Evolutionary conservation across 2,888 invertebrate genomes (phyloP).

Genomic region (Fissipunctia ypsillon): DNA sequence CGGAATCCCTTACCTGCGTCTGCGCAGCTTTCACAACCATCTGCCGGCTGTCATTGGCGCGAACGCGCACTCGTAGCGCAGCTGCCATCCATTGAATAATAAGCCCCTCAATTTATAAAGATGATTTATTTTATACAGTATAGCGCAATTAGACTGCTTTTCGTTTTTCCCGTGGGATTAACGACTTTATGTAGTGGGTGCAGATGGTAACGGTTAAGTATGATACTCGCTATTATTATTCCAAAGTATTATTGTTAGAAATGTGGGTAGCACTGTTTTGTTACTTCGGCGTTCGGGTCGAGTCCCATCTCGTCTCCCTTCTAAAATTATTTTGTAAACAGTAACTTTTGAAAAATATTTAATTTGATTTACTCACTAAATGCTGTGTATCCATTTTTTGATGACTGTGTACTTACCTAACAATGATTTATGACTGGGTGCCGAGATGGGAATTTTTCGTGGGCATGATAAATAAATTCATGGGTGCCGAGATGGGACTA

Average conservation of each 20-base stretch:
- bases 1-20: conserved; percentile 87
- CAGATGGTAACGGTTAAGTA: conserved; percentile 39
- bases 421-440: too few relatives aligned
- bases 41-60: conserved; percentile 82
- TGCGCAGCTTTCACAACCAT: conserved; percentile 86
- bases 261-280: not conserved
- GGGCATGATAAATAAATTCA: too few relatives aligned
- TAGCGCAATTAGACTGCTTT: conserved; percentile 51
- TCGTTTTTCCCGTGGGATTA: conserved; percentile 52
- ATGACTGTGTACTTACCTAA: too few relatives aligned
- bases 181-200: conserved; percentile 37
- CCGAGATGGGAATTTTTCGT: too few relatives aligned
- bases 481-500: too few relatives aligned
- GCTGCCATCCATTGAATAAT: conserved; percentile 71
- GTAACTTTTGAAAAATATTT: too few relatives aligned
- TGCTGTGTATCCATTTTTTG: too few relatives aligned
- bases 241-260: conserved; percentile 1
- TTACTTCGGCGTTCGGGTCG: too few relatives aligned
- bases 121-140: conserved; percentile 66
- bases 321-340: too few relatives aligned
- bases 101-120: conserved; percentile 56
- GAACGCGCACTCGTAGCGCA: conserved; percentile 67
- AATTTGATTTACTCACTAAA: too few relatives aligned
- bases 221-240: conserved; percentile 21
- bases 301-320: too few relatives aligned